Evolutionary conservation across 1,140 invertebrate genomes (phyloP), one percentile per base, ranked within the genome.

Genomic region (Proales similis): DNA sequence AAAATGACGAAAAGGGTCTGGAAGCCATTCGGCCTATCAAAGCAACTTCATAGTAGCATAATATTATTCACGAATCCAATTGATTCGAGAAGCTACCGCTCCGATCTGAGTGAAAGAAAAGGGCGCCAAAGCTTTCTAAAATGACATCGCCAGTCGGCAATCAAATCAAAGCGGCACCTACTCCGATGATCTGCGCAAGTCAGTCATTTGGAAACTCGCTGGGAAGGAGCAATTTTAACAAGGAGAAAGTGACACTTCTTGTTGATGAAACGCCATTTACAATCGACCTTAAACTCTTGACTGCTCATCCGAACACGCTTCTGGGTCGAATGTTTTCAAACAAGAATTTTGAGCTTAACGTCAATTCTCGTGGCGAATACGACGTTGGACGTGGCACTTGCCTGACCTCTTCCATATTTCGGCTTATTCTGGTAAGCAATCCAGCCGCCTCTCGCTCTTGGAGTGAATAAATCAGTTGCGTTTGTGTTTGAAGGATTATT

Each of bases 351-450:
- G 90, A 95, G 67, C 70, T 87, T 0, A 85, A 90, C 70, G 84
- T 90, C 1, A 98, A 96, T 75, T 90, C 95, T 65, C 78, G 88
- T 7, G 92, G 94, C 2, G 95, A 99, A 76, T 97, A 87, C 76
- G 89, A 96, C 70, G 87, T 98, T 20, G 92, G 91, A n/a, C 93
- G 98, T 65, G 95, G 94, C 0, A 90, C 98, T 65, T 90, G 51
- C 32, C 36, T 57, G 2, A 57, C 91, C 0, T 87, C 93, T 0
- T 85, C 87, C 38, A 86, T 97, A 2, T 99, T 99, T 72, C 80
- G 91, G 39, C 86, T 90, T 0, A 92, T 99, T 69, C 77, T 99
- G 11, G 48, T 53, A 53, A 38, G 17, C 24, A 9, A 7, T 43
- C 9, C 30, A 2, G 14, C 2, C 14, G 20, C 4, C 3, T n/a